Evolutionary conservation across 2,797 vertebrate species (phyloP), one percentile per base, ranked within the genome.

Genomic region (Craterocephalus amniculus): DNA sequence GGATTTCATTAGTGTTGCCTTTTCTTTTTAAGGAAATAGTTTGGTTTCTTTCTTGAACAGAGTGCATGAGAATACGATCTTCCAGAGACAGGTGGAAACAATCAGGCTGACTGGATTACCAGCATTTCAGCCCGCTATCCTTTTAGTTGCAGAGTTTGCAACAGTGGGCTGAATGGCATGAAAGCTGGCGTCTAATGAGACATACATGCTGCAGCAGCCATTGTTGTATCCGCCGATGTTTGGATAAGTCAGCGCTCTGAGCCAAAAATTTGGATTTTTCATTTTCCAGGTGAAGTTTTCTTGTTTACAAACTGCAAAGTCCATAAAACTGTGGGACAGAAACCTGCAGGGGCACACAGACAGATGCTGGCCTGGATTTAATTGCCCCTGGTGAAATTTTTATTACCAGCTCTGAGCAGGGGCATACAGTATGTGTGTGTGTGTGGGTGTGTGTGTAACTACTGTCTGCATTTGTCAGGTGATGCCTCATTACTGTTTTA

Each of bases 301-400:
- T 20, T 13, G 5, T 13, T n/a, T 9, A 48, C 29, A 65, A 31
- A 49, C 31, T 7, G 24, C 31, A 66, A 38, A 29, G 48, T 32
- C 18, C 32, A 36, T 26, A 49, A 67, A 78, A 74, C 66, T 56
- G 49, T 40, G 58, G 51, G 24, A 61, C 38, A 57, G 43, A 58
- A 48, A 58, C 1, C 6, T 38, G 1, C 38, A 64, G 62, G 59
- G 24, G 68, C 26, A 24, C 34, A 45, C 27, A 57, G 36, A 51
- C 22, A 48, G 38, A 49, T 11, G 10, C 32, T 58, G 14, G 52
- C 66, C 71, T 64, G 62, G 54, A n/a, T 70, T 71, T 58, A 69
- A 68, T 29, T 58, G 34, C 60, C 35, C 63, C 63, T 54, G 48
- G 64, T 75, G 58, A 83, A 77, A 74, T 51, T 60, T 74, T 70